Evolutionary conservation across 2,888 invertebrate species (phyloP), one percentile per base, ranked within the genome.

Genomic region (Ypsolopha sequella): DNA sequence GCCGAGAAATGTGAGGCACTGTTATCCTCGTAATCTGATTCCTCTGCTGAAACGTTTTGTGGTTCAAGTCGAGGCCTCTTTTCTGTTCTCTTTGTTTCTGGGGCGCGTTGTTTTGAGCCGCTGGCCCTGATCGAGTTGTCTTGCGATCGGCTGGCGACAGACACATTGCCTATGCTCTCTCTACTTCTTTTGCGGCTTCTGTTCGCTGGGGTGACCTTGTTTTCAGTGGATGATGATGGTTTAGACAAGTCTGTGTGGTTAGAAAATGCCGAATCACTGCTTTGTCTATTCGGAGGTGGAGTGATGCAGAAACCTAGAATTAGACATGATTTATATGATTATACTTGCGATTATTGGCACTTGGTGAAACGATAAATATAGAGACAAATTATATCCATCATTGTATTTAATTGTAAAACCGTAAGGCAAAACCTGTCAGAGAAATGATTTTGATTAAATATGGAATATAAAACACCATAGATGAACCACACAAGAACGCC

Each of bases 201-300:
- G 6, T 56, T 59, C 6, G 58, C 60, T 0, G 80, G 72, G 1
- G 73, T 71, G 6, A 60, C 56, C 57, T 76, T 72, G 36, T 58
- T 66, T 54, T 79, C 81, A 2, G 57, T 59, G 2, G 73, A 66
- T 8, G 73, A 69, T 0, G 76, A 63, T 0, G 60, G 64, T 60
- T 81, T 80, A 39, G 84, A 82, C 51, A 67, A 63, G 54, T 87
- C 84, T 0, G 87, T 82, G 51, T 79, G 76, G 36, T 73, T 75
- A 7, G 86, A 86, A 58, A 86, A 81, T 0, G 85, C 85, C 0
- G 87, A 87, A 60, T 87, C 87, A 52, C 85, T 85, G 64, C 85
- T 87, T 56, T 84, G 80, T 45, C 86, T 71, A 55, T 73, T 82
- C 1, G 75, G 70, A 2, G 78, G 72, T 10, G 58, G 55, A 4